Conservation (phyloP, 2,797 vertebrate genomes). For the Manis pentadactyla region DNA sequence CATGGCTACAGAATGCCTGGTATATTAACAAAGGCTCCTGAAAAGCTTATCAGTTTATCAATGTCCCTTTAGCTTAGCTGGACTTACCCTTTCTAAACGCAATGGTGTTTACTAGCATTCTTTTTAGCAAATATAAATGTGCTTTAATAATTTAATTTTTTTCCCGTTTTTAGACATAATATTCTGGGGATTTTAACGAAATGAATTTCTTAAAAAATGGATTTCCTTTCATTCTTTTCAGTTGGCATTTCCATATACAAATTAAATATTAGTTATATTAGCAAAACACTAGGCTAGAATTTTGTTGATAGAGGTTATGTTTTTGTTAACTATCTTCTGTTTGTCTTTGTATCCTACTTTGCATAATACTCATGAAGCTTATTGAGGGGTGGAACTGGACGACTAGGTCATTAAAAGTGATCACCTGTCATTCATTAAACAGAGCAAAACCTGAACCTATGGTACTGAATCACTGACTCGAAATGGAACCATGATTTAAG, state of each 20-base stretch:
- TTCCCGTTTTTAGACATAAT: constrained; percentile 57
- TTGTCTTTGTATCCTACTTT: constrained; percentile 48
- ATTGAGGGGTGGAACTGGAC: background rate
- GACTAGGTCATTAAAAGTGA: background rate
- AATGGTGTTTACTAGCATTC: constrained; percentile 59
- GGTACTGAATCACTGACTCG: background rate
- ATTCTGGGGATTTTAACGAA: constrained; percentile 50
- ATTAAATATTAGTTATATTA: constrained; percentile 47
- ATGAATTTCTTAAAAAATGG: constrained; percentile 12
- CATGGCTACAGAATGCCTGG: constrained; percentile 36
- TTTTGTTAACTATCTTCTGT: constrained; percentile 45
- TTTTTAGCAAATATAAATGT: constrained; percentile 58
- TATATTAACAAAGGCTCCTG: constrained; percentile 59
- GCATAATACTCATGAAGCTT: constrained; percentile 15
- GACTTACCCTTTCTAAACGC: constrained; percentile 59
- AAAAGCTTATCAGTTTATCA: constrained; percentile 55
- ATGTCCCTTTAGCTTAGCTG: constrained; percentile 48
- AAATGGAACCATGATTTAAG: background rate
- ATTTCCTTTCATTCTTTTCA: constrained; percentile 24
- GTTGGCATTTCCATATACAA: constrained; percentile 55
- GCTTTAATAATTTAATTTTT: constrained; percentile 15
- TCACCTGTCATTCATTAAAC: background rate
- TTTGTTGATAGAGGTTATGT: constrained; percentile 3
- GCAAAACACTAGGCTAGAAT: constrained; percentile 25
- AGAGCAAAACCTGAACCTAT: background rate